Base-by-base conservation (phyloP, 1,140 invertebrate species). In the Argopecten irradians region DNA sequence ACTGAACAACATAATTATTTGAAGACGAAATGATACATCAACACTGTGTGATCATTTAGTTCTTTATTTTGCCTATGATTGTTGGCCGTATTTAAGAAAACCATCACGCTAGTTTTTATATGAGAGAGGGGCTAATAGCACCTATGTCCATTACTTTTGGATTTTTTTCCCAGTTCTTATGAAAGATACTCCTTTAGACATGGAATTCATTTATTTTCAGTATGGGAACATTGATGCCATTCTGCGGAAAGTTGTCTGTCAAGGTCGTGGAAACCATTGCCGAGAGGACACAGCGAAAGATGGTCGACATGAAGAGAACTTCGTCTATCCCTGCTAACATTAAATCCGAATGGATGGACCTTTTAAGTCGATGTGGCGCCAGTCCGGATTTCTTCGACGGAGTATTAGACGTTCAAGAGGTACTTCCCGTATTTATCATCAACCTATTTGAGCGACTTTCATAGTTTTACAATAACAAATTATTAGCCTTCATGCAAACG, bases 321-420 rank as follows among this genome's bases (percentile, higher is more conserved):
- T n/a, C 55, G 55, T 16, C 55, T n/a, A 71, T 71, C 28, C 55
- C 55, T 71, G 55, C 55, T 7, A 28, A 71, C 55, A n/a, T 71
- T n/a, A 71, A 71, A n/a, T 71, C 55, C 33, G 84, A 85, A 13
- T 46, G 84, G 39, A 41, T 85, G 22, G 84, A 90, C 34, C 84
- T 90, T 86, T 32, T 90, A 13, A 86, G 87, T 35, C 43, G 32
- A 32, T 90, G 89, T 86, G 87, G 87, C 32, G 86, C 89, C 19
- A 87, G 88, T 82, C 89, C 89, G 0, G 32, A 71, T 3, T 46
- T 71, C n/a, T 83, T 90, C 28, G 84, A 85, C n/a, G 85, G 86
- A 16, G 71, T 90, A 33, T 55, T 90, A 32, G 84, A 86, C 16
- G 85, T 85, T 55, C 85, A 87, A 55, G 89, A 90, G 34, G 89